phyloP scores from a whole-genome alignment of 2,113 vertebrate genomes.

The Oncorhynchus masou region DNA sequence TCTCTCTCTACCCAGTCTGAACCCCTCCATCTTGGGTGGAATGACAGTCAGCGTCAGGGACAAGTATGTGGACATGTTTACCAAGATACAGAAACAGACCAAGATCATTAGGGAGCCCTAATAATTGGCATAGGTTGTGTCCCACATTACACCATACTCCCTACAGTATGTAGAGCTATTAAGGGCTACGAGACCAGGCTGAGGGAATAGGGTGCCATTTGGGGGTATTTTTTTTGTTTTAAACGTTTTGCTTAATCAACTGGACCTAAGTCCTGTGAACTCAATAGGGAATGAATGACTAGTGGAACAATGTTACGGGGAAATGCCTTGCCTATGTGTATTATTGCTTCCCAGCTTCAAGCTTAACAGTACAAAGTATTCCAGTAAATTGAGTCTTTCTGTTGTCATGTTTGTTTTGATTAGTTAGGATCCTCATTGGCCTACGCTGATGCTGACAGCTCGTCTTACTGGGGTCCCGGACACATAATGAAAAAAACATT shows the following conservation, averaged over 20 bases:
- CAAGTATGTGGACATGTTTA: conserved; percentile 94
- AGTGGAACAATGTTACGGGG: conserved; percentile 12
- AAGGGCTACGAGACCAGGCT: no score
- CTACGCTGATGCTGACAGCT: no score
- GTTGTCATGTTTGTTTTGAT: neutral
- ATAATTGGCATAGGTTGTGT: conserved; percentile 14
- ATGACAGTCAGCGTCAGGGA: conserved; percentile 97
- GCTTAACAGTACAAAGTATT: neutral
- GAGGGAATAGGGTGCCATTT: no score
- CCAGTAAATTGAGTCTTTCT: neutral
- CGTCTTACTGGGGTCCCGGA: no score
- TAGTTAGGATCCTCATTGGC: no score
- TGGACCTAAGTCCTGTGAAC: conserved; percentile 59
- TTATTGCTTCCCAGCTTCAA: conserved; percentile 48
- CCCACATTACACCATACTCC: no score
- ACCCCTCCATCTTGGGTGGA: conserved; percentile 86
- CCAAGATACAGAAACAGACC: conserved; percentile 87
- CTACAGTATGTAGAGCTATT: no score
- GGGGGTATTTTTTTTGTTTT: no score
- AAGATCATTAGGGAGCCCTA: conserved; percentile 81
- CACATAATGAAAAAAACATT: no score
- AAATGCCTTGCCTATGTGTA: conserved; percentile 31
- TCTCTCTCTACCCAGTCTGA: conserved; percentile 76
- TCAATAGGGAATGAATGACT: conserved; percentile 32
- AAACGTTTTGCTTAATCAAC: no score